These are phyloP conservation scores for Helicolenus hilgendorfi DNA, from an alignment of 2,797 vertebrate genomes.

Conservation along the genomic window DNA sequence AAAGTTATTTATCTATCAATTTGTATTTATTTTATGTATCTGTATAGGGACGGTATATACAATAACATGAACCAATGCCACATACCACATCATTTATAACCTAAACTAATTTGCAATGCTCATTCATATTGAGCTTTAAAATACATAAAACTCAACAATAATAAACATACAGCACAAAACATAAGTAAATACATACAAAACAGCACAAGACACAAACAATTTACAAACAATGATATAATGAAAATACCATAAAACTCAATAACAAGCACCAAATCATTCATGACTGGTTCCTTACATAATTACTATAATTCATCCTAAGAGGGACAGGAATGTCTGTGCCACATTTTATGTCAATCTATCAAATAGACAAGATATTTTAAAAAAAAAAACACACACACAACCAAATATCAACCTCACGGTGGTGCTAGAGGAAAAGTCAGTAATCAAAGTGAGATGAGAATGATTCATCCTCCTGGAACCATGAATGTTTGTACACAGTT, in stretches of 20 bases:
- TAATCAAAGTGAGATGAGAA: background rate
- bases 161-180: background rate
- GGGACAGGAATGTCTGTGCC: too few species aligned
- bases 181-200: background rate
- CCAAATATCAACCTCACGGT: background rate
- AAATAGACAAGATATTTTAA: background rate
- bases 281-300: background rate
- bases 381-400: background rate
- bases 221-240: background rate
- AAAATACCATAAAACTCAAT: background rate
- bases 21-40: background rate
- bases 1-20: fast-evolving
- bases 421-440: background rate
- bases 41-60: background rate
- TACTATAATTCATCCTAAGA: background rate
- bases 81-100: background rate
- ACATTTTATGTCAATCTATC: background rate
- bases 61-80: background rate
- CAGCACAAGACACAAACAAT: background rate
- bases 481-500: background rate
- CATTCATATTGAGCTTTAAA: background rate
- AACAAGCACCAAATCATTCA: background rate
- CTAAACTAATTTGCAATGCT: background rate
- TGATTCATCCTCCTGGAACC: background rate
- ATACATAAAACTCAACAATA: too few species aligned